Evolutionary conservation across 2,888 invertebrate genomes (phyloP).

Genomic region (Blera fallax): DNA sequence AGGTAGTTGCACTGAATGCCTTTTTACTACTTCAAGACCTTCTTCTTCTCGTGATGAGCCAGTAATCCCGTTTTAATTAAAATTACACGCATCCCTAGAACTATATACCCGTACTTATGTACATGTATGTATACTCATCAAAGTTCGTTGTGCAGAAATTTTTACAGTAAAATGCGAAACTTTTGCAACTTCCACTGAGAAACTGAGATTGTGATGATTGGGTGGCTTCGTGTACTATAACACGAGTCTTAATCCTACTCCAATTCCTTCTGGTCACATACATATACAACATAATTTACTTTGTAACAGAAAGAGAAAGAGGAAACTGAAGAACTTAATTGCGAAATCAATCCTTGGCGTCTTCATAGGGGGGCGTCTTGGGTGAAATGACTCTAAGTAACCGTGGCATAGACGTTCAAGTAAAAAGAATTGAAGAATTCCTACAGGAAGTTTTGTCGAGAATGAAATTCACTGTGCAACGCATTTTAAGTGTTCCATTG

Average conservation of each 20-base stretch:
- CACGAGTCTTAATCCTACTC: slow-evolving; percentile 13
- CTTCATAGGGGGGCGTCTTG: background rate
- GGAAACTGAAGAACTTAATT: slow-evolving; percentile 43
- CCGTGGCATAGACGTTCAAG: background rate
- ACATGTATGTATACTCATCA: background rate
- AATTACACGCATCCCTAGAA: slow-evolving; percentile 19
- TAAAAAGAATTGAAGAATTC: background rate
- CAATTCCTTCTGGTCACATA: slow-evolving; percentile 13
- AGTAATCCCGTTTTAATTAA: slow-evolving; percentile 51
- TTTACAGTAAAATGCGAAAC: slow-evolving; percentile 22
- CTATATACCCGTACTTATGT: background rate
- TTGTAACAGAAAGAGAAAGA: background rate
- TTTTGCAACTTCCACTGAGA: slow-evolving; percentile 2
- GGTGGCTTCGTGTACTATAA: background rate
- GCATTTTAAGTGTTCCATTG: slow-evolving; percentile 49
- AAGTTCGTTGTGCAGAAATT: slow-evolving; percentile 32
- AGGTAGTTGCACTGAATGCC: slow-evolving; percentile 12
- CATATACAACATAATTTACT: slow-evolving; percentile 14
- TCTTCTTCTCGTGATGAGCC: slow-evolving; percentile 1
- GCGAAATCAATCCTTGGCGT: slow-evolving; percentile 43
- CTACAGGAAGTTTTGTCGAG: background rate
- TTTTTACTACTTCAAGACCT: background rate
- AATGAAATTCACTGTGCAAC: slow-evolving; percentile 19
- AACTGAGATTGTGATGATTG: slow-evolving; percentile 26
- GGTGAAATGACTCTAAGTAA: slow-evolving; percentile 4